These are phyloP conservation scores for Ophiothrix spiculata DNA, from an alignment of 35 echinoderm and acorn worm genomes.

Conservation along the genomic window DNA sequence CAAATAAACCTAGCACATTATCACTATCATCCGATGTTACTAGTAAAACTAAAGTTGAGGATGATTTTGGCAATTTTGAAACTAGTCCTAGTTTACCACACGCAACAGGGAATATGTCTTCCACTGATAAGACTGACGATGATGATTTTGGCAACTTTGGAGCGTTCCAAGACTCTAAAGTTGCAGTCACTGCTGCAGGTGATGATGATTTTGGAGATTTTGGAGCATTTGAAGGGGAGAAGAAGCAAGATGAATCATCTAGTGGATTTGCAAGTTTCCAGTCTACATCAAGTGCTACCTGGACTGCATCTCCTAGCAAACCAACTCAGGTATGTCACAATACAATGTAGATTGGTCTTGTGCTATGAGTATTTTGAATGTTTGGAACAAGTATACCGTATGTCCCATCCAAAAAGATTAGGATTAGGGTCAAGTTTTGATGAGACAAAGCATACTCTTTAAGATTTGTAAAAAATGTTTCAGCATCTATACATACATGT, in stretches of 20 bases:
- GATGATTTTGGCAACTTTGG: constrained; percentile 64
- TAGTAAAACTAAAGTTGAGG: not conserved
- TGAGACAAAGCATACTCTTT: no score
- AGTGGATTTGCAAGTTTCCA: not conserved
- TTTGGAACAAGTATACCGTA: no score
- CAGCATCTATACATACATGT: no score
- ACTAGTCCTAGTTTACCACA: not conserved
- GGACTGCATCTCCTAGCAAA: not conserved
- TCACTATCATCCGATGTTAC: not conserved
- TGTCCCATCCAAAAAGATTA: no score
- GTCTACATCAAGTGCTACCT: not conserved
- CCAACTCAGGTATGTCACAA: constrained; percentile 1
- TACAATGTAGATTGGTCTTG: no score
- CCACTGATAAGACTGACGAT: not conserved
- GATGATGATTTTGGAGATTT: constrained; percentile 25
- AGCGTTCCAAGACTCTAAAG: constrained; percentile 31
- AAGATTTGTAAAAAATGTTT: no score
- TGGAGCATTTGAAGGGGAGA: constrained; percentile 19
- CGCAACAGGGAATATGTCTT: not conserved
- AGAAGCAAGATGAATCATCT: not conserved
- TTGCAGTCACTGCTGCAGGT: not conserved
- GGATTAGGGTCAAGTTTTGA: no score
- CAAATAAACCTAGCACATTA: not conserved
- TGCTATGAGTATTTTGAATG: no score
- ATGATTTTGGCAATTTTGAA: constrained; percentile 33